Percentiles rank a stretch among this genome's conserved stretches.
Evolutionary conservation across 2,888 invertebrate genomes (phyloP).

Genomic region (Dynastes hyllus): DNA sequence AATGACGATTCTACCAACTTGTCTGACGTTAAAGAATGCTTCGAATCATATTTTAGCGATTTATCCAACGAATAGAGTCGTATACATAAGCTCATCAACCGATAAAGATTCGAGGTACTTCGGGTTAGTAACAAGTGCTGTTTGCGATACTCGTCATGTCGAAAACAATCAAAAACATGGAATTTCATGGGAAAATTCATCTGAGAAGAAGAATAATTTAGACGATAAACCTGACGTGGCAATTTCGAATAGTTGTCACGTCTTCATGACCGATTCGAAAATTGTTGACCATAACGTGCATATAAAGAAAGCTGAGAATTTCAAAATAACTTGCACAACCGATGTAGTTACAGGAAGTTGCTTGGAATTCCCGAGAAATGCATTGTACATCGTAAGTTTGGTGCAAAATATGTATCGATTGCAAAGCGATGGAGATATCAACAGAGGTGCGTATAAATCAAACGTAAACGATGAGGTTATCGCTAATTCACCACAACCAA

Average conservation of each 20-base stretch:
- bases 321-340: slow-evolving; percentile 89
- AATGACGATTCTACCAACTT: slow-evolving; percentile 88
- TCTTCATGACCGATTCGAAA: slow-evolving; percentile 94
- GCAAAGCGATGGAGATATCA: slow-evolving; percentile 65
- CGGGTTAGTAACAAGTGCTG: slow-evolving; percentile 91
- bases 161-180: slow-evolving; percentile 60
- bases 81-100: slow-evolving; percentile 91
- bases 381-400: slow-evolving; percentile 83
- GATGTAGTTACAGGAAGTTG: slow-evolving; percentile 86
- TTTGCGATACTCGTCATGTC: slow-evolving; percentile 69
- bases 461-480: slow-evolving; percentile 72
- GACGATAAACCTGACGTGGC: slow-evolving; percentile 72
- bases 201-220: slow-evolving; percentile 59
- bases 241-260: slow-evolving; percentile 93
- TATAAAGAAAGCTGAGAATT: slow-evolving; percentile 84
- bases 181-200: slow-evolving; percentile 52
- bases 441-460: slow-evolving; percentile 51
- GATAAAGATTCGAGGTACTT: slow-evolving; percentile 95
- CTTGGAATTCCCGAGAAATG: slow-evolving; percentile 92
- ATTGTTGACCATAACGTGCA: slow-evolving; percentile 88
- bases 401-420: slow-evolving; percentile 84
- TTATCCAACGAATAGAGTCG: slow-evolving; percentile 89
- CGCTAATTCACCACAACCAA: slow-evolving; percentile 89
- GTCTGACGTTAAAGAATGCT: slow-evolving; percentile 85
- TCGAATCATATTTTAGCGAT: slow-evolving; percentile 87